Conservation (phyloP, 2,797 vertebrate genomes). For the Botia kubotai region DNA sequence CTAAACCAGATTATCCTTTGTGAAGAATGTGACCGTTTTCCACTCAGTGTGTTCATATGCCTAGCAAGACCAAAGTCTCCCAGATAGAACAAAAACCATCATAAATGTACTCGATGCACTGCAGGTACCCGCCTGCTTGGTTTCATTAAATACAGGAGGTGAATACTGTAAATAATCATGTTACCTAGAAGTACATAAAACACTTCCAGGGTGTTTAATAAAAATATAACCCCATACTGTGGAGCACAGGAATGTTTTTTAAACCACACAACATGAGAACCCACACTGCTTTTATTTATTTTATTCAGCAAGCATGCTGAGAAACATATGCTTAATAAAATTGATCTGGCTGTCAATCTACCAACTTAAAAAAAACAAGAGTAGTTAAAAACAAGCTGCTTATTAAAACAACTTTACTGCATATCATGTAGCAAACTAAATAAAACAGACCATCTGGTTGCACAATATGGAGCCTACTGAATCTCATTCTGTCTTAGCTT, state of each 20-base stretch:
- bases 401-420: constrained; percentile 30
- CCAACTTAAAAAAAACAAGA: constrained; percentile 35
- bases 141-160: constrained; percentile 43
- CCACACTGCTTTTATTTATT: constrained; percentile 25
- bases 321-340: constrained; percentile 37
- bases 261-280: not conserved
- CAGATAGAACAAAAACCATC: constrained; percentile 58
- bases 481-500: constrained; percentile 33
- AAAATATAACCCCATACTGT: constrained; percentile 9
- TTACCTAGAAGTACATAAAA: constrained; percentile 16
- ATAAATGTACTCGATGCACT: constrained; percentile 35
- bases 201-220: not conserved
- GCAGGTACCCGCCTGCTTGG: constrained; percentile 28
- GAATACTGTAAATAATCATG: constrained; percentile 12
- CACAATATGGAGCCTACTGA: not conserved
- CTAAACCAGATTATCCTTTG: constrained; percentile 69
- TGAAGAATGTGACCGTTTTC: constrained; percentile 74
- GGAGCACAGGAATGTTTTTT: constrained; percentile 13
- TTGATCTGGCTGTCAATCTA: constrained; percentile 28
- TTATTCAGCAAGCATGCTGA: constrained; percentile 51
- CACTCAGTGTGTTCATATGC: constrained; percentile 56
- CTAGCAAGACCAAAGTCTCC: constrained; percentile 57
- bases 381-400: constrained; percentile 31
- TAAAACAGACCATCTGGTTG: constrained; percentile 13
- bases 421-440: constrained; percentile 29